phyloP scores from a whole-genome alignment of 1,140 invertebrate species.

The Belonocnema kinseyi region DNA sequence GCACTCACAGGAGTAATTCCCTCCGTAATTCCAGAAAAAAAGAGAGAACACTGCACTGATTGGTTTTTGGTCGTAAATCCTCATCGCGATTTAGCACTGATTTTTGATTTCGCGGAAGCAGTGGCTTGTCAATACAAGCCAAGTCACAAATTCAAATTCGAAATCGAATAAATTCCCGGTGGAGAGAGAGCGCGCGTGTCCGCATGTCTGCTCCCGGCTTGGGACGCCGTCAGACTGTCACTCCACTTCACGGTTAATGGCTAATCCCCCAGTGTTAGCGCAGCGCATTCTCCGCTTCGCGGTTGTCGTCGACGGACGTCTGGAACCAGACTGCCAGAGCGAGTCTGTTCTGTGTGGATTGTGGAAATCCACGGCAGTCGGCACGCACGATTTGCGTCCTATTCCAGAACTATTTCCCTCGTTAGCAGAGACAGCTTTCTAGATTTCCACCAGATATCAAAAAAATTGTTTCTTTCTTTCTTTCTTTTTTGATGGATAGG shows the following conservation, averaged over 20 bases:
- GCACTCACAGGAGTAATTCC: constrained; percentile 13
- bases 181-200: constrained; percentile 28
- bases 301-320: constrained; percentile 30
- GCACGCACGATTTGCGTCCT: constrained; percentile 26
- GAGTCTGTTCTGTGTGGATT: too few species aligned
- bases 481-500: neutral
- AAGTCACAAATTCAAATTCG: constrained; percentile 35
- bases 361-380: constrained; percentile 2
- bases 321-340: neutral
- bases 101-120: neutral
- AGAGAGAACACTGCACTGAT: neutral
- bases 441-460: constrained; percentile 22
- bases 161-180: constrained; percentile 35
- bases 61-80: neutral
- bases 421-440: constrained; percentile 24
- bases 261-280: constrained; percentile 42
- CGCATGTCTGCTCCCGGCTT: constrained; percentile 19
- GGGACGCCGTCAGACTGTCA: constrained; percentile 31
- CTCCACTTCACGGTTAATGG: constrained; percentile 45
- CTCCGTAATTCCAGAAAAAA: neutral
- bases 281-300: constrained; percentile 35
- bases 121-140: neutral
- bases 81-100: neutral
- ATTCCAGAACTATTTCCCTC: constrained; percentile 8
- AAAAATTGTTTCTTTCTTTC: neutral